Evolutionary conservation across 1,140 invertebrate genomes (phyloP), one percentile per base, ranked within the genome.

Genomic region (Stegodyphus mimosarum): DNA sequence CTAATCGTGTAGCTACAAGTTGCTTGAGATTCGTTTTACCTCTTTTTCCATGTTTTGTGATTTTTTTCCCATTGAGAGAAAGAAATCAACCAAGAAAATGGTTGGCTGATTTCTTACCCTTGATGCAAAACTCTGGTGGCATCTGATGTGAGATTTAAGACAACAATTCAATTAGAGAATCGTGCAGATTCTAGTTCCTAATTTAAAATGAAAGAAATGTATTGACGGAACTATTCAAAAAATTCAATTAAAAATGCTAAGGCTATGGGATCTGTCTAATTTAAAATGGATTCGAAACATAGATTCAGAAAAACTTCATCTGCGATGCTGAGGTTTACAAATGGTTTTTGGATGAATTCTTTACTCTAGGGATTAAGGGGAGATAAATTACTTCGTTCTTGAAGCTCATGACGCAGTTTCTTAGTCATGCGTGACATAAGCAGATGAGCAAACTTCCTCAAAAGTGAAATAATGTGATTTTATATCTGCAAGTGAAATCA

Each of bases 231-330:
- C 69, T 69, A 52, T 52, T 18, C 6, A 72, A 48, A 17, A 77
- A 86, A 86, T 78, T 78, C 83, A 66, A 78, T 86, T 86, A 86
- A 86, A 86, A 78, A 70, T n/a, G 15, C 50, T 17, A 52, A 70
- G 52, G 18, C 60, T 52, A 50, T n/a, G 52, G 64, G 72, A 75
- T 75, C 81, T 74, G 55, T 60, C 52, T 84, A 84, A 84, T 84
- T 84, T 75, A 84, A 84, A 84, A 84, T 53, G 73, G 60, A 76
- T 75, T 63, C 81, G 2, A 48, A 66, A 75, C 73, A 55, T 67
- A 60, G 51, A 69, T 60, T 84, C 73, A 13, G 64, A 70, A 74
- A 55, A 73, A 75, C 75, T 84, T 84, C 72, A 64, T 75, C 72
- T 60, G 52, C 55, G 80, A 83, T 51, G 51, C 55, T 66, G 73